A percentile compares a stretch with the other conserved stretches of the same genome.
phyloP scores from a whole-genome alignment of 2,888 invertebrate genomes.

The Unio pictorum region DNA sequence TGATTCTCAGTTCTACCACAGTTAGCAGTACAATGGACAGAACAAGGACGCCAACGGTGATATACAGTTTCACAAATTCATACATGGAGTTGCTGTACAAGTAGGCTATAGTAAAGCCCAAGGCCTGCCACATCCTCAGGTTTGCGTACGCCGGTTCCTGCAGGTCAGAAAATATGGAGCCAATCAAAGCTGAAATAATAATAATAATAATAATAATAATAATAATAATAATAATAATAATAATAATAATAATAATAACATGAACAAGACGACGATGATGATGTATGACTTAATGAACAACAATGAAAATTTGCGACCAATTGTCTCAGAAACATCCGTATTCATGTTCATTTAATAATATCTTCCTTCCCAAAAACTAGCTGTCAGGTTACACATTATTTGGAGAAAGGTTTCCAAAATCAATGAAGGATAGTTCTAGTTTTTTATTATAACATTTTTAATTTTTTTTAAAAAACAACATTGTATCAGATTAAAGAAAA shows the following conservation, averaged over 20 bases:
- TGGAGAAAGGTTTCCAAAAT: too few relatives aligned
- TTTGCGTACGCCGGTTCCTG: conserved; percentile 52
- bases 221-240: conserved; percentile 33
- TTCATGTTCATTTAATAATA: too few relatives aligned
- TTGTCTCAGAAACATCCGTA: too few relatives aligned
- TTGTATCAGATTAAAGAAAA: too few relatives aligned
- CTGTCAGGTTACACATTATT: too few relatives aligned
- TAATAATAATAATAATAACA: too few relatives aligned
- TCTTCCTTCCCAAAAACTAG: too few relatives aligned
- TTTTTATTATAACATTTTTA: too few relatives aligned
- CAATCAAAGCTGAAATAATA: conserved; percentile 42
- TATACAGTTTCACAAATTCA: conserved; percentile 43
- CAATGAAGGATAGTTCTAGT: too few relatives aligned
- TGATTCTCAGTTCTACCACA: conserved; percentile 34
- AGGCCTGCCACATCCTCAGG: conserved; percentile 43
- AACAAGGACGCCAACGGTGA: conserved; percentile 30
- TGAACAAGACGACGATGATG: not conserved
- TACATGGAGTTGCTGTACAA: conserved; percentile 43
- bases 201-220: conserved; percentile 43
- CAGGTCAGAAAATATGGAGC: conserved; percentile 36
- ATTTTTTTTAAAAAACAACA: too few relatives aligned
- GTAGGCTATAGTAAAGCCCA: conserved; percentile 46
- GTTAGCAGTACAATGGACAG: conserved; percentile 35
- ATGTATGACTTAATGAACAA: not conserved
- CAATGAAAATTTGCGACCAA: too few relatives aligned